Evolutionary conservation across 2,888 invertebrate species (phyloP).

Genomic region (Microctonus brassicae): DNA sequence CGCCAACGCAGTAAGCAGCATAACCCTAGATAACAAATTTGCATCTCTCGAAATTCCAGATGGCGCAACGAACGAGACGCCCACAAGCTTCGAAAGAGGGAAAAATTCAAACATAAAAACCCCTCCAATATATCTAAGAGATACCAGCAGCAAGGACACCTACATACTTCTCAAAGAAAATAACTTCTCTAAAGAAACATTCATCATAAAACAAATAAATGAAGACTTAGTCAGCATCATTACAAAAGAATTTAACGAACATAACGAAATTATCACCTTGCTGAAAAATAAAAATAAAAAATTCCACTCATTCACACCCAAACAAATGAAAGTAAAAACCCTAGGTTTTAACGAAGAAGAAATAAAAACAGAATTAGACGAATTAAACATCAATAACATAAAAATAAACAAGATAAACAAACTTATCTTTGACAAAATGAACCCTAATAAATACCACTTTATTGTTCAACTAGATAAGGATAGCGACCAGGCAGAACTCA

Average conservation of each 20-base stretch:
- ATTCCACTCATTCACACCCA: constrained; percentile 28
- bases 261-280: constrained; percentile 9
- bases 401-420: not conserved
- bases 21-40: no score
- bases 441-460: not conserved
- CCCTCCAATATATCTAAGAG: not conserved
- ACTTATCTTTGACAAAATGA: not conserved
- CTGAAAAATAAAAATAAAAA: not conserved
- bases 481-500: not conserved
- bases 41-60: no score
- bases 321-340: constrained; percentile 16
- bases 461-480: not conserved
- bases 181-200: not conserved
- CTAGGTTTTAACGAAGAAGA: not conserved
- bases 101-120: not conserved
- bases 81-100: no score
- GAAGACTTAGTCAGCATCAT: not conserved
- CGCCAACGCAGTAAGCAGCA: no score
- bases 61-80: no score
- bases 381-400: no score
- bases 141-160: not conserved
- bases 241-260: not conserved
- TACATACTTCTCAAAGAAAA: not conserved
- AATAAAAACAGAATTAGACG: no score
- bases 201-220: constrained; percentile 16